Base-by-base conservation (phyloP, 2,113 vertebrate genomes). In the Phylloscopus whistleri region DNA sequence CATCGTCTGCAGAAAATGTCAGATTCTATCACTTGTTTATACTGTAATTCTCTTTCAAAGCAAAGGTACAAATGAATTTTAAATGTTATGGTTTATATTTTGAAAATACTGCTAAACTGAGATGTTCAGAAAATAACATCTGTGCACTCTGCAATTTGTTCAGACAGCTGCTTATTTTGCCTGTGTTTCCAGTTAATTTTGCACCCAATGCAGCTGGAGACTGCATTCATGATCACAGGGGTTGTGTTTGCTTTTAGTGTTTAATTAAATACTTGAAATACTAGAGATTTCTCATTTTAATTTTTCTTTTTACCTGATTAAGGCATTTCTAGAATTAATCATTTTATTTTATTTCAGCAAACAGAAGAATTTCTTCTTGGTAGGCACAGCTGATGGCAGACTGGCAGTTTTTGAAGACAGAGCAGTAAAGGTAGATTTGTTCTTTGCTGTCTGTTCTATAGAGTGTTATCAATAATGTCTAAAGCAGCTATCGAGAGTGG, bases 21-120 rank as follows among this genome's bases (percentile, higher is more conserved):
- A 0, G 99, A 99, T 72, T 98, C 99, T 1, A 91, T 99, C 93
- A 99, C 99, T 39, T 99, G 99, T 17, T 97, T 99, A 33, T 99
- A 98, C 90, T 99, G 98, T 86, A 98, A 97, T 90, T 97, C 96
- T 19, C 96, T 98, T 70, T 95, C 98, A 58, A 98, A 96, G 18
- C 98, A 98, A 92, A 98, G 98, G 98, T 98, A 98, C 7, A 6
- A 30, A 49, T 76, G 8, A 69, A 75, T 75, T 93, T 87, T 80
- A 70, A 77, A 41, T 63, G 33, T 30, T 94, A 53, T 31, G 39
- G 16, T 9, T 84, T 89, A 46, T n/a, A 30, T 44, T 90, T 93
- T 76, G 26, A 85, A 85, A 88, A 78, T 67, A 59, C 6, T 18
- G 37, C 24, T 88, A 16, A 76, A 80, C 14, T 67, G 43, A 58